Percentiles rank a stretch among this genome's conserved stretches.
Evolutionary conservation across 1,140 invertebrate species (phyloP).

Genomic region (Geopemphigus sp.): DNA sequence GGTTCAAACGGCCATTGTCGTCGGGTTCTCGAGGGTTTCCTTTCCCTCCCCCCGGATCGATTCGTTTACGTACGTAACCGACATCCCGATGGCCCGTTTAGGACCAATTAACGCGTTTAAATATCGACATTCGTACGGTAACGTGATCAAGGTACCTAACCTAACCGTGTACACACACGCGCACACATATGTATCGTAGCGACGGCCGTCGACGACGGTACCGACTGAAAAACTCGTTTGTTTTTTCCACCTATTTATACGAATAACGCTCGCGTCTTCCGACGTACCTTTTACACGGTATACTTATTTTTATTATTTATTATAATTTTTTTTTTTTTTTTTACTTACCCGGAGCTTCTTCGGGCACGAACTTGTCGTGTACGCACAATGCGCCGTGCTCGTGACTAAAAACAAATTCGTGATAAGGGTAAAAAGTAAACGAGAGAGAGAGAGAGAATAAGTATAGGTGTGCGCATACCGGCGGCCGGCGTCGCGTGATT

Average conservation of each 20-base stretch:
- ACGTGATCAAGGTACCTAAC: neutral
- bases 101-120: neutral
- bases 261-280: neutral
- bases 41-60: neutral
- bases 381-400: slow-evolving; percentile 10
- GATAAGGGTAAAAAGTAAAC: slow-evolving; percentile 22
- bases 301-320: neutral
- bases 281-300: neutral
- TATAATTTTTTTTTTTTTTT: slow-evolving; percentile 23
- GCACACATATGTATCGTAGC: neutral
- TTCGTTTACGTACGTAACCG: neutral
- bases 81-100: neutral
- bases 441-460: neutral
- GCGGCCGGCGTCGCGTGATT: slow-evolving; percentile 26
- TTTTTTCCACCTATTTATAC: neutral
- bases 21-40: neutral
- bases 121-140: neutral
- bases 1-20: slow-evolving; percentile 13
- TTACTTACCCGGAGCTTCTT: slow-evolving; percentile 9
- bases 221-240: slow-evolving; percentile 12
- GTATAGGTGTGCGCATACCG: neutral
- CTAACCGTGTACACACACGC: neutral
- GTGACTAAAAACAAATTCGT: slow-evolving; percentile 46
- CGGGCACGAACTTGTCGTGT: slow-evolving; percentile 4
- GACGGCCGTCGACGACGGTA: neutral